Evolutionary conservation across 1,140 invertebrate species (phyloP), one percentile per base, ranked within the genome.

Genomic region (Anagrus nilaparvatae): DNA sequence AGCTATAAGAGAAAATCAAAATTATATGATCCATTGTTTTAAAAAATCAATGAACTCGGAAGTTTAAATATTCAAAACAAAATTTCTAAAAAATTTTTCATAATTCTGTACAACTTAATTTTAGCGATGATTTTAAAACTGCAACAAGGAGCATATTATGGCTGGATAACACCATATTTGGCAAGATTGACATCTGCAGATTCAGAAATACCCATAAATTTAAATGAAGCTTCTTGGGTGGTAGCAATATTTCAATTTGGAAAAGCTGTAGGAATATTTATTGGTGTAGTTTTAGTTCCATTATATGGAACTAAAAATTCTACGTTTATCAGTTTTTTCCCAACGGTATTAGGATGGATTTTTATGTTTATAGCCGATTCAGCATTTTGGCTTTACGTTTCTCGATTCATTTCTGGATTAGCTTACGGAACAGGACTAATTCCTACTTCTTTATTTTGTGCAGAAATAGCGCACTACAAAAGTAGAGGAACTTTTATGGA

Each of bases 291-390:
- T 7, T 14, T 52, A 5, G 51, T 62, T 6, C 70, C 74, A 49
- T 66, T 60, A 37, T 61, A 79, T 20, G 83, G 83, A 3, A 69
- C 79, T 24, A 84, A 81, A 63, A 68, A 54, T 30, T 74, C 80
- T 0, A 67, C 84, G 1, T 58, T 79, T 0, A 47, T 77, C 3
- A 70, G 75, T 0, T 66, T 74, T 0, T 49, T 81, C 5, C 79
- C 76, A 0, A 76, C 77, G 53, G 65, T 74, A 16, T 45, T 76
- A 2, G 75, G 78, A 16, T 84, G 79, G 76, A 55, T 78, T 14
- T 8, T 49, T 5, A 33, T 49, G 7, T 40, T 49, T 4, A 2
- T 47, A 1, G 69, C 73, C 1, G 51, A 58, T 19, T 69, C 69
- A 10, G 67, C 76, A 0, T 44, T 55, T 1, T 69, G 71, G 33